Evolutionary conservation across 2,113 vertebrate species (phyloP), one percentile per base, ranked within the genome.

Genomic region (Ctenodactylus gundi): DNA sequence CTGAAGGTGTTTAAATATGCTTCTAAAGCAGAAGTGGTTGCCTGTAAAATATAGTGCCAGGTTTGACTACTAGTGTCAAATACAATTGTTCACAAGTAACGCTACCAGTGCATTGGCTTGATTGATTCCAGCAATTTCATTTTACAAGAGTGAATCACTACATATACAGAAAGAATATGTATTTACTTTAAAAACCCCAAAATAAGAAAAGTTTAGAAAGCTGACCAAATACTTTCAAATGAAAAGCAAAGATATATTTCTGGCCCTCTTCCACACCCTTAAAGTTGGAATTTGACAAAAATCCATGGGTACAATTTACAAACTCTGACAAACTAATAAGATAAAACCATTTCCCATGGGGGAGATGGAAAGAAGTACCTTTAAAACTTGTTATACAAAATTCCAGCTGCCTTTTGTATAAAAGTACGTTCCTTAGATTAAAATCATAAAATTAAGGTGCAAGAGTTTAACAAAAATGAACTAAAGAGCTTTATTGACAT

Each of bases 401-500:
- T 90, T 95, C 97, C 97, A 98, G 97, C 97, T 98, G 98, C 97
- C 97, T 95, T 97, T 97, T 94, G n/a, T 94, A 96, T 84, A 90
- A 97, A 96, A 98, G 91, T 97, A 97, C 60, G 84, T 98, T 97
- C 95, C 97, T 97, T 95, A 96, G 58, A 96, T 97, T 96, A 97
- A 98, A 98, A 98, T 90, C 97, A 95, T 95, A 98, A 98, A 98
- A 98, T 98, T 98, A 98, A 98, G 97, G 98, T 98, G 97, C 98
- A 98, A 98, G 98, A 98, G 95, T 96, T 98, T 98, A 98, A 98
- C 98, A 98, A 98, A 98, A 98, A 98, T 98, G 97, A 98, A 98
- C 98, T 98, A 97, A 98, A 98, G 97, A 98, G 98, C 98, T 98
- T 98, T 98, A 98, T 98, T 99, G 98, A 99, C 99, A 98, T 98